Conservation (phyloP, 2,797 vertebrate genomes). For the Anas acuta region DNA sequence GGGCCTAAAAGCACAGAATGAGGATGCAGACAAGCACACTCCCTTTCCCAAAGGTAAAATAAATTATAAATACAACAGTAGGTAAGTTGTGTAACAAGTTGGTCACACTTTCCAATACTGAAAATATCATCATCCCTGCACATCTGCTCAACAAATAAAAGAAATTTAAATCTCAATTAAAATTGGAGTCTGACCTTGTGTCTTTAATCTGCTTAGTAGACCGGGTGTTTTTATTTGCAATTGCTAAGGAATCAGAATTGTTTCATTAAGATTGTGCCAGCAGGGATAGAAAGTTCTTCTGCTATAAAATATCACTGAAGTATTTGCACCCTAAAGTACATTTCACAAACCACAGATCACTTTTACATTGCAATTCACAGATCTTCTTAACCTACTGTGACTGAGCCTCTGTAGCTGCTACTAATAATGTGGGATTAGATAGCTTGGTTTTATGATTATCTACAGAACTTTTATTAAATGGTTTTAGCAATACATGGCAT, state of each 20-base stretch:
- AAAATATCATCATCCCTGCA: not conserved
- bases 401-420: not conserved
- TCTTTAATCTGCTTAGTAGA: not conserved
- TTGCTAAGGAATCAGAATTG: not conserved
- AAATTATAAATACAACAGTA: not conserved
- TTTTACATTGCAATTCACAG: not conserved
- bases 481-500: not conserved
- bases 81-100: not conserved
- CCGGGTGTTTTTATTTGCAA: not conserved
- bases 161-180: not conserved
- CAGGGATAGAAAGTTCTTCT: not conserved
- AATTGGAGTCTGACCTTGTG: not conserved
- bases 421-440: not conserved
- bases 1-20: not conserved
- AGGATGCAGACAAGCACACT: not conserved
- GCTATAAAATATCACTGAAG: not conserved
- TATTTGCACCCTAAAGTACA: not conserved
- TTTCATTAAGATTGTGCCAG: not conserved
- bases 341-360: not conserved
- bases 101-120: not conserved
- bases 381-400: not conserved
- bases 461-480: not conserved
- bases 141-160: not conserved
- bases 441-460: not conserved
- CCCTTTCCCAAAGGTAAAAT: not conserved